Percentiles rank a stretch among this genome's conserved stretches.
Conservation (phyloP, 1,140 invertebrate species). For the Rhopalosiphum padi region DNA sequence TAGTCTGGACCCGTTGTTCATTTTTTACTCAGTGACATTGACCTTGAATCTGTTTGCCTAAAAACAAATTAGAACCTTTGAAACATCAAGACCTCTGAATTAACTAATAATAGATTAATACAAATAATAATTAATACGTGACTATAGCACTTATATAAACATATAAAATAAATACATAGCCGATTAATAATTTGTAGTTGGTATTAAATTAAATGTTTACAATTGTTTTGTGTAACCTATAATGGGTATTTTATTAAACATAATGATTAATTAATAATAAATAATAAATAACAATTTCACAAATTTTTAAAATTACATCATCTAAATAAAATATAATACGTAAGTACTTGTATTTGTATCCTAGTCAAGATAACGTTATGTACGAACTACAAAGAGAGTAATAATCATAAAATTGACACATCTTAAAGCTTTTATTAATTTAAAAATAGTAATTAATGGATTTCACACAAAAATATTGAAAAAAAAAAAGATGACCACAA, state of each 20-base stretch:
- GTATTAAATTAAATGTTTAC: too few relatives aligned
- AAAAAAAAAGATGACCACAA: background rate
- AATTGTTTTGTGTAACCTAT: background rate
- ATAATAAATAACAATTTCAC: background rate
- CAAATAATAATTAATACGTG: background rate
- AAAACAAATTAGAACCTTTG: background rate
- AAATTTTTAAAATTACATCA: background rate
- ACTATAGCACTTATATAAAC: background rate
- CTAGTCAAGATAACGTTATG: background rate
- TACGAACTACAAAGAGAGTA: background rate
- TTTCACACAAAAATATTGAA: background rate
- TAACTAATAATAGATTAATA: background rate
- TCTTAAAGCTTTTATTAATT: background rate
- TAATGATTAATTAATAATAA: background rate
- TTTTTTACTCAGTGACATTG: background rate
- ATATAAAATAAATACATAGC: background rate
- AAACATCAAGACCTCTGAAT: background rate
- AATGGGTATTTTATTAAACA: background rate
- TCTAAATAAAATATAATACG: background rate
- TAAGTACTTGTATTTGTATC: background rate
- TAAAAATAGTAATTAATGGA: background rate
- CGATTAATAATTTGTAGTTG: too few relatives aligned
- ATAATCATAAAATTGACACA: background rate
- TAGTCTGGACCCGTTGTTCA: background rate
- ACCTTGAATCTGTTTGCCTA: background rate